Evolutionary conservation across 1,140 invertebrate genomes (phyloP).

Genomic region (Prorops nasuta): DNA sequence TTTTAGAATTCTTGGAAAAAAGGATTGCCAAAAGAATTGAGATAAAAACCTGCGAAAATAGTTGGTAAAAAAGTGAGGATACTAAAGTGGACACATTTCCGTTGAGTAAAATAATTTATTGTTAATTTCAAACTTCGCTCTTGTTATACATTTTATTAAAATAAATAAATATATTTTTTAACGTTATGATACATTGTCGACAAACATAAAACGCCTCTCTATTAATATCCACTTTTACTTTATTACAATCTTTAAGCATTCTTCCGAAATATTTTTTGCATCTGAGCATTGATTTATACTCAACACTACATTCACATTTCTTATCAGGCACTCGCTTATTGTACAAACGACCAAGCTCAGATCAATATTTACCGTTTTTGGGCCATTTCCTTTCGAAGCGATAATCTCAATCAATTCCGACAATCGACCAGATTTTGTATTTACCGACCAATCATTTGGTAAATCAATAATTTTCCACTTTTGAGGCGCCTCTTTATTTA

Average conservation of each 20-base stretch:
- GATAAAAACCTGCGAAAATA: too few species aligned
- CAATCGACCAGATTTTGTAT: conserved; percentile 38
- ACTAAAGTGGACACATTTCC: too few species aligned
- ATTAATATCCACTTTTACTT: too few species aligned
- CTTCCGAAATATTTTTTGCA: conserved; percentile 27
- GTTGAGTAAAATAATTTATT: too few species aligned
- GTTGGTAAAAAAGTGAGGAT: too few species aligned
- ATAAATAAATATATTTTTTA: too few species aligned
- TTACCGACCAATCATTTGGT: conserved; percentile 39
- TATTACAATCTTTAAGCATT: neutral
- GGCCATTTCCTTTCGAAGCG: conserved; percentile 36
- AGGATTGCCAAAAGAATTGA: too few species aligned
- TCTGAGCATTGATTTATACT: conserved; percentile 47
- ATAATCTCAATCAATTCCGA: conserved; percentile 42
- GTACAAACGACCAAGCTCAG: conserved; percentile 55
- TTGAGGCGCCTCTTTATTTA: conserved; percentile 67
- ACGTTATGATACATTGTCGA: neutral
- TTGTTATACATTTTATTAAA: too few species aligned
- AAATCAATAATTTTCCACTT: conserved; percentile 57
- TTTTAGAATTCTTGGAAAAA: too few species aligned
- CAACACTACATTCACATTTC: conserved; percentile 45
- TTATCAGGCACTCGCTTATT: conserved; percentile 51
- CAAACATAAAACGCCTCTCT: too few species aligned
- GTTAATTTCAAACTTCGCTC: too few species aligned
- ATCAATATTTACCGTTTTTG: conserved; percentile 39